These are phyloP conservation scores for Lydus trimaculatus DNA, from an alignment of 2,888 invertebrate genomes.

Conservation along the genomic window DNA sequence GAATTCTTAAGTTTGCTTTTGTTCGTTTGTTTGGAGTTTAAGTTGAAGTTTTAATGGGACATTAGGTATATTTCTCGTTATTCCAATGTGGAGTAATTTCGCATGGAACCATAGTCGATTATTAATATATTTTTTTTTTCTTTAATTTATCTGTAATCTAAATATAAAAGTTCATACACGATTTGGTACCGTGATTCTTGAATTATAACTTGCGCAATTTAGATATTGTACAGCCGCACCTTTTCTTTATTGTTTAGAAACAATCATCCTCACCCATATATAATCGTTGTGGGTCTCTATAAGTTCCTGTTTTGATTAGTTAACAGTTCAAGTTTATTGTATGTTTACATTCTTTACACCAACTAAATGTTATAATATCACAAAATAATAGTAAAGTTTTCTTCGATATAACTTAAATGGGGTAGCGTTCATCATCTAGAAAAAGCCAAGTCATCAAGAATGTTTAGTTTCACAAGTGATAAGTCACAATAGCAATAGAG, in stretches of 20 bases:
- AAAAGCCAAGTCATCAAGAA: too few species aligned
- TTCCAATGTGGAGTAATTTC: not conserved
- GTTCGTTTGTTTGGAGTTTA: not conserved
- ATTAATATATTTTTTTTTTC: not conserved
- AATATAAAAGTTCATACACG: not conserved
- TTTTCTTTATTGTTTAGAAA: conserved; percentile 7
- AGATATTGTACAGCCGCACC: conserved; percentile 1
- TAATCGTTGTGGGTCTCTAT: not conserved
- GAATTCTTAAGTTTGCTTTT: not conserved
- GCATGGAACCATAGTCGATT: not conserved
- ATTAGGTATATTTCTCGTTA: not conserved
- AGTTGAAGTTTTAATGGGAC: not conserved
- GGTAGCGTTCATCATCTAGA: too few species aligned
- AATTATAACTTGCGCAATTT: conserved; percentile 11
- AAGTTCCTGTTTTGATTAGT: conserved; percentile 1
- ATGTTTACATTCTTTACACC: too few species aligned
- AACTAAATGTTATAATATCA: too few species aligned
- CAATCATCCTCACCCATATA: conserved; percentile 7
- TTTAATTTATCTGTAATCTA: not conserved
- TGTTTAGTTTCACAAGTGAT: too few species aligned
- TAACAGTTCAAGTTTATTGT: not conserved
- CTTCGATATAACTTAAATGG: too few species aligned
- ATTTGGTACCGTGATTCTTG: conserved; percentile 12
- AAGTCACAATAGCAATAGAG: too few species aligned
- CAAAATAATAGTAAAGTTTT: too few species aligned